A percentile compares a stretch with the other conserved stretches of the same genome.
Evolutionary conservation across 1,140 invertebrate genomes (phyloP).

Genomic region (Vollenhovia emeryi): DNA sequence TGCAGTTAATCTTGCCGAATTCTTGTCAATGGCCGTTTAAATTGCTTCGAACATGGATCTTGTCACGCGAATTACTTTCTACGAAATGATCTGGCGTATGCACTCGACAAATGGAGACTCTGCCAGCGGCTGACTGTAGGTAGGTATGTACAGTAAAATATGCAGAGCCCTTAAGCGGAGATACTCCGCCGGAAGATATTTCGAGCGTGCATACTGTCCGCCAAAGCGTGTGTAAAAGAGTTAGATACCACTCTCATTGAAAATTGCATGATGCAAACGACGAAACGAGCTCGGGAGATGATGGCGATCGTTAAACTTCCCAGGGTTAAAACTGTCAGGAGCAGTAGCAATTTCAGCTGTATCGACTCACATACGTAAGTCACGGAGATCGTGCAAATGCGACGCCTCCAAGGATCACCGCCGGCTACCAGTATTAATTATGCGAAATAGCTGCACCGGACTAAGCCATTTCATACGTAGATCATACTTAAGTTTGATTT

Average conservation of each 20-base stretch:
- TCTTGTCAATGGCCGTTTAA: neutral
- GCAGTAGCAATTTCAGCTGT: slow-evolving; percentile 25
- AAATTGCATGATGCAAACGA: slow-evolving; percentile 50
- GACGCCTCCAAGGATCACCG: neutral
- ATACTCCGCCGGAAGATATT: slow-evolving; percentile 30
- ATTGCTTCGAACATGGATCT: slow-evolving; percentile 20
- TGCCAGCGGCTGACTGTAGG: slow-evolving; percentile 3
- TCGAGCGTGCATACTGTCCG: neutral
- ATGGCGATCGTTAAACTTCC: slow-evolving; percentile 40
- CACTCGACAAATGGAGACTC: slow-evolving; percentile 40
- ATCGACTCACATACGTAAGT: neutral
- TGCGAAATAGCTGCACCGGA: neutral
- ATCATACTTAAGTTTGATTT: slow-evolving; percentile 7
- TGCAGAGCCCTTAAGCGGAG: slow-evolving; percentile 32
- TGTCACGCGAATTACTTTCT: neutral
- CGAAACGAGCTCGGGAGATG: slow-evolving; percentile 20
- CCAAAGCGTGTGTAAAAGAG: slow-evolving; percentile 33
- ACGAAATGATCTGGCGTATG: neutral
- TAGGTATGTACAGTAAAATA: slow-evolving; percentile 53
- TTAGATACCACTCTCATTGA: slow-evolving; percentile 41
- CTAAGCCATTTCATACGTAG: neutral
- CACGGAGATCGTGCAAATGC: neutral
- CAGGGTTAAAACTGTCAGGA: slow-evolving; percentile 48
- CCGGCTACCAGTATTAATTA: slow-evolving; percentile 29
- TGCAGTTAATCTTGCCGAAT: neutral